Evolutionary conservation across 2,888 invertebrate species (phyloP).

Genomic region (Melieria crassipennis): DNA sequence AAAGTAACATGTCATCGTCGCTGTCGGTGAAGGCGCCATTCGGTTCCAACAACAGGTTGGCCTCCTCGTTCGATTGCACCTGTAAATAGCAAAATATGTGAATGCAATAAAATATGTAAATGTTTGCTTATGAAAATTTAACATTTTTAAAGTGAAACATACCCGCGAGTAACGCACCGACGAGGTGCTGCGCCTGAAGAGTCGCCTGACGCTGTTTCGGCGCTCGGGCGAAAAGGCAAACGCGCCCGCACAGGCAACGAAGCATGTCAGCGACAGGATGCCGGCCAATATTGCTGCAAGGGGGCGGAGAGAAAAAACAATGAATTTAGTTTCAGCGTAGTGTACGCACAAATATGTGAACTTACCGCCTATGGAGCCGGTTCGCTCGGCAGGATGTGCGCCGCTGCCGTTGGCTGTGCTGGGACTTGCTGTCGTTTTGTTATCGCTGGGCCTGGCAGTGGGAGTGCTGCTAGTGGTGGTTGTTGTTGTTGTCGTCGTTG

Average conservation of each 20-base stretch:
- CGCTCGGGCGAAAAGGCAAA: slow-evolving; percentile 59
- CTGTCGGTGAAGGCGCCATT: slow-evolving; percentile 62
- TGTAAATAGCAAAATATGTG: slow-evolving; percentile 36
- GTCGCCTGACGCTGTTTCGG: slow-evolving; percentile 52
- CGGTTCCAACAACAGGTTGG: slow-evolving; percentile 60
- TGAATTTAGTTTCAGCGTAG: too few species aligned
- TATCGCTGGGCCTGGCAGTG: slow-evolving; percentile 15
- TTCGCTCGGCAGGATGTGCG: slow-evolving; percentile 46
- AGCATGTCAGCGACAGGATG: slow-evolving; percentile 54
- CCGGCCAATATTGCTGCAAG: slow-evolving; percentile 53
- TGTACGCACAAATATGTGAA: slow-evolving; percentile 30
- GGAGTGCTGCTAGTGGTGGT: slow-evolving; percentile 22
- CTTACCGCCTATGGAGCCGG: slow-evolving; percentile 58
- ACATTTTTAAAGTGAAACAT: slow-evolving; percentile 29
- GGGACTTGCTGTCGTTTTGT: not conserved
- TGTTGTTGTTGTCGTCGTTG: slow-evolving; percentile 32
- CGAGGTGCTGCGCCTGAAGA: slow-evolving; percentile 55
- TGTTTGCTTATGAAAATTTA: not conserved
- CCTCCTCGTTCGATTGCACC: slow-evolving; percentile 62
- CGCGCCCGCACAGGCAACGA: slow-evolving; percentile 54
- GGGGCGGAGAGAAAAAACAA: too few species aligned
- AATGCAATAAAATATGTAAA: slow-evolving; percentile 2
- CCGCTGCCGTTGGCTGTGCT: not conserved
- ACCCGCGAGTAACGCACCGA: slow-evolving; percentile 61
- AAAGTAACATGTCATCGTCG: slow-evolving; percentile 63